Conservation (phyloP, 2,113 vertebrate species). For the Saimiri boliviensis region DNA sequence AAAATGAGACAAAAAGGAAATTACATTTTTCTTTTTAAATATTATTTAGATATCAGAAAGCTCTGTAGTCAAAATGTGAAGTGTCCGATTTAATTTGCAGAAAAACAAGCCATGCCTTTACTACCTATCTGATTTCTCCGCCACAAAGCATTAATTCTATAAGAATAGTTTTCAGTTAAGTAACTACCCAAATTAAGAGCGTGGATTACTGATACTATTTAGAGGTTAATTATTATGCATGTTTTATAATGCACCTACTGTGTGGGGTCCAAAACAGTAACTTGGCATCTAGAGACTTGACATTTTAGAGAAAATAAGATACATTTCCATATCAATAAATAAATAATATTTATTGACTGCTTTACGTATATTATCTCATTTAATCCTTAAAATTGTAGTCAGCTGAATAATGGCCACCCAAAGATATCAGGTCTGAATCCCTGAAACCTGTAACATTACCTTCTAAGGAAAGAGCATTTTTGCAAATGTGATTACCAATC, state of each 20-base stretch:
- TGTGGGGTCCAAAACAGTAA: not conserved
- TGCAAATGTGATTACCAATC: not conserved
- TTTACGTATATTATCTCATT: constrained; percentile 13
- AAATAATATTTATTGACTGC: not conserved
- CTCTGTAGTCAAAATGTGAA: not conserved
- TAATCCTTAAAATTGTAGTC: not conserved
- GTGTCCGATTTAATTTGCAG: not conserved
- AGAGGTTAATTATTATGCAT: not conserved
- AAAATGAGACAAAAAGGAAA: not conserved
- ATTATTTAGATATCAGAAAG: not conserved
- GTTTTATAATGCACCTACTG: not conserved
- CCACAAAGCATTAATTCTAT: not conserved
- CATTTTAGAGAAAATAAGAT: constrained; percentile 29
- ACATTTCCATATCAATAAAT: not conserved
- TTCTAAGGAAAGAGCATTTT: not conserved
- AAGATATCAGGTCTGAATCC: not conserved
- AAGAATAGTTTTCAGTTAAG: constrained; percentile 30
- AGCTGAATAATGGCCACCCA: not conserved
- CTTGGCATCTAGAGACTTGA: constrained; percentile 20
- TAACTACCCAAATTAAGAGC: not conserved
- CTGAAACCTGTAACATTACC: not conserved
- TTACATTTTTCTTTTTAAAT: not conserved
- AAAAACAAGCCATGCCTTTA: not conserved
- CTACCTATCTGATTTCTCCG: not conserved
- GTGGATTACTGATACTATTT: not conserved